Evolutionary conservation across 2,113 vertebrate species (phyloP).

Genomic region (Dicrurus megarhynchus): DNA sequence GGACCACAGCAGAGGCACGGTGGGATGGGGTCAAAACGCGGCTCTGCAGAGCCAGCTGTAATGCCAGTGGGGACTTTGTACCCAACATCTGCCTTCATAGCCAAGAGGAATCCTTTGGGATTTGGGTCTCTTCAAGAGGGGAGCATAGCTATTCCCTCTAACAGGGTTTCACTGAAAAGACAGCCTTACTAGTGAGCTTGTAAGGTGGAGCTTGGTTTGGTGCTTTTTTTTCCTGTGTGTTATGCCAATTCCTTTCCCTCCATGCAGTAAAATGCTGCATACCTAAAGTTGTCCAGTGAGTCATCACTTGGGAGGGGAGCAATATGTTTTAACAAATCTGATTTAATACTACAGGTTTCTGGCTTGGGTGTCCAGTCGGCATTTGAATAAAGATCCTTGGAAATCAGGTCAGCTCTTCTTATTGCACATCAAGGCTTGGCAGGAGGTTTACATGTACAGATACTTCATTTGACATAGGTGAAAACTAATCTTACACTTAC

Average conservation of each 20-base stretch:
- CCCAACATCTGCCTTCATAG: too few relatives aligned
- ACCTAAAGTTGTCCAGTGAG: background rate
- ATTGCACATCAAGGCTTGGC: background rate
- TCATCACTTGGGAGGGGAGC: background rate
- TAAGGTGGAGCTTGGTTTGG: background rate
- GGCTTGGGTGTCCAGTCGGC: background rate
- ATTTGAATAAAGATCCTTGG: background rate
- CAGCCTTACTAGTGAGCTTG: background rate
- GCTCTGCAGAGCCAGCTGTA: accelerated
- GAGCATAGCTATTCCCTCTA: background rate
- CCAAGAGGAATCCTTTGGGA: background rate
- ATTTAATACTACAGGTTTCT: background rate
- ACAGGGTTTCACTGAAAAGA: background rate
- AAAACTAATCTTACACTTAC: background rate
- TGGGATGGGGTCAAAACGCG: background rate
- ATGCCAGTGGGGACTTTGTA: background rate
- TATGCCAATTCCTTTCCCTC: background rate
- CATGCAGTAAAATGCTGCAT: background rate
- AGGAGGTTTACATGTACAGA: background rate
- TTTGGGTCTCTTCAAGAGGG: background rate
- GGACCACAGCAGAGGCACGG: background rate
- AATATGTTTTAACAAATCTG: background rate
- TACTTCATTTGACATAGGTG: background rate
- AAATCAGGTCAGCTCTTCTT: background rate
- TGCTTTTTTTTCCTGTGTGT: background rate